Evolutionary conservation across 2,113 vertebrate species (phyloP), one percentile per base, ranked within the genome.

Genomic region (Reinhardtius hippoglossoides): DNA sequence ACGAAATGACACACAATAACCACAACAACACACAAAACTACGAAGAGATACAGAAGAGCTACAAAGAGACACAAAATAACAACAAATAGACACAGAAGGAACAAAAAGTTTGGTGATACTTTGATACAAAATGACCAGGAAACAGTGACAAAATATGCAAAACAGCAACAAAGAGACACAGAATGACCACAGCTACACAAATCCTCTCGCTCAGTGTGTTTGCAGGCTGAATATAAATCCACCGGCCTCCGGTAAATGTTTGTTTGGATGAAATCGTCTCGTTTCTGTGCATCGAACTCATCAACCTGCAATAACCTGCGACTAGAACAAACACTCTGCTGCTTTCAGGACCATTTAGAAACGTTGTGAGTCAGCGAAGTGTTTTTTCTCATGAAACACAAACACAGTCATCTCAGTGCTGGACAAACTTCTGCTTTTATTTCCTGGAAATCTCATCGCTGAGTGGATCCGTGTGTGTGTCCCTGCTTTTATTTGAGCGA

Each of bases 401-500:
- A 71, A 20, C 7, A 13, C 31, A 27, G 50, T 21, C 2, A 3
- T 68, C 42, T 9, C 15, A 26, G 23, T 9, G 42, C 3, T 15
- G 5, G 18, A 27, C 15, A 58, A 10, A 2, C 12, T 42, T 42
- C 40, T 62, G 15, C 35, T 54, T 54, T 40, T 42, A 5, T 48
- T 21, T 61, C 9, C 23, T 37, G 3, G 3, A 26, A 9, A 35
- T 6, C 31, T 44, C 20, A 48, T 7, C 52, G 26, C 56, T 55
- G n/a, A 35, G 71, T 48, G 24, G 65, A 73, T 31, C 27, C 44
- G 18, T 44, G 23, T 66, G 23, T 66, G 67, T 35, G 46, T 37
- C 9, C 56, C 37, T 26, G 72, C 66, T 81, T 75, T 75, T 72
- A 65, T 77, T 54, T 58, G 55, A 80, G 60, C 20, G 58, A 55